Evolutionary conservation across 2,113 vertebrate genomes (phyloP), one percentile per base, ranked within the genome.

Genomic region (Anas platyrhynchos): DNA sequence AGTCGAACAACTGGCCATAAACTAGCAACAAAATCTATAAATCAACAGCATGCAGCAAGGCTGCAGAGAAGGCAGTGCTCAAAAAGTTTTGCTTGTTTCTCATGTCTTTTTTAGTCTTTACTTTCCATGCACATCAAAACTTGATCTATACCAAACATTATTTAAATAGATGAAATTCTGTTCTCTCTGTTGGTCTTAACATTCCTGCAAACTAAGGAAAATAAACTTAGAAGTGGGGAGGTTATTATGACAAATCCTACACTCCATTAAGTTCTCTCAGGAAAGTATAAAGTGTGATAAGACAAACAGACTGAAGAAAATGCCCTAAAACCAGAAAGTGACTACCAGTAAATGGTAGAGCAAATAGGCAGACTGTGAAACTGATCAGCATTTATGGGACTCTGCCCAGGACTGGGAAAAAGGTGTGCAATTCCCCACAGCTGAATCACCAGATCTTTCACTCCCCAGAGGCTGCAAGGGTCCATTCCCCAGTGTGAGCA

Each of bases 201-300:
- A 83, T 94, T 96, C 93, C 93, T 76, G 63, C 55, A 85, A 96
- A 68, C 50, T 67, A 94, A 95, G 52, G 50, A 96, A 95, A 96
- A 96, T 88, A 95, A 95, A 94, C 22, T 55, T 69, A 34, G 27
- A 87, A 85, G 36, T 2, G 0, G 50, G 44, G 67, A 89, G 78
- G 76, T 85, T 94, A 69, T 94, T 92, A 79, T 84, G 89, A 86
- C 48, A 88, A 67, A 71, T 91, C 84, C 81, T 79, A 94, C 82
- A 88, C 67, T 95, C 82, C 82, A 87, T 91, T 95, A 86, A 94
- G 86, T 96, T 89, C 82, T 94, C 78, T 83, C 58, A 76, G 83
- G 91, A 91, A 87, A 94, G 82, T 62, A 76, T 2, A 31, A 86
- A 72, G 54, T n/a, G 23, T 20, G 29, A 38, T 61, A 31, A 68